Percentiles rank a stretch among this genome's conserved stretches.
These are phyloP conservation scores for Cetonia aurata DNA, from an alignment of 2,888 invertebrate species.

Conservation along the genomic window DNA sequence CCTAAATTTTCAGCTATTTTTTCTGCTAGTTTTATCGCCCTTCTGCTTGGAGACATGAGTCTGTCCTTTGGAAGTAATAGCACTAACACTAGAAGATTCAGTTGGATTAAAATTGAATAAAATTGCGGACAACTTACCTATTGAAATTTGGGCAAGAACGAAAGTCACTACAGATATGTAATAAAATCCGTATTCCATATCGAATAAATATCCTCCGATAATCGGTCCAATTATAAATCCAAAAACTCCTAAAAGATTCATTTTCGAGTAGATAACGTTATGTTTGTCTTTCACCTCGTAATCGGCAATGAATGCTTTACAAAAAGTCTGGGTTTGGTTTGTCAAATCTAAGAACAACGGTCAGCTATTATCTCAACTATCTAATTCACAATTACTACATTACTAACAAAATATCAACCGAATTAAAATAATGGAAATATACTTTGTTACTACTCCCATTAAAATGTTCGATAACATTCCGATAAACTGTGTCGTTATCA, in stretches of 20 bases:
- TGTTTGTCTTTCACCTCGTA: slow-evolving; percentile 13
- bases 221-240: slow-evolving; percentile 43
- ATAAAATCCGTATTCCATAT: slow-evolving; percentile 35
- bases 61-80: slow-evolving; percentile 26
- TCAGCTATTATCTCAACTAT: background rate
- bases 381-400: background rate
- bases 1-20: slow-evolving; percentile 10
- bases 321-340: slow-evolving; percentile 39
- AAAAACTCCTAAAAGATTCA: slow-evolving; percentile 27
- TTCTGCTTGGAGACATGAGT: background rate
- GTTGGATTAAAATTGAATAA: background rate
- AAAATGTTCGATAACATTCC: slow-evolving; percentile 26
- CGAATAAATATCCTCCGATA: slow-evolving; percentile 36
- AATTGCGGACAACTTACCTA: slow-evolving; percentile 6
- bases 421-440: slow-evolving; percentile 26
- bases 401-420: slow-evolving; percentile 41
- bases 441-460: slow-evolving; percentile 24
- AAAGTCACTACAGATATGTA: slow-evolving; percentile 19
- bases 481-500: slow-evolving; percentile 18
- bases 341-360: slow-evolving; percentile 29
- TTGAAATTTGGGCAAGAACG: slow-evolving; percentile 1
- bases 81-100: slow-evolving; percentile 26
- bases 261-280: slow-evolving; percentile 15
- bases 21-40: slow-evolving; percentile 5
- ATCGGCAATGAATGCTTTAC: slow-evolving; percentile 29